These are phyloP conservation scores for pig (Sus scrofa) DNA, from an alignment of 2,113 vertebrate genomes.

Conservation along the genomic window DNA sequence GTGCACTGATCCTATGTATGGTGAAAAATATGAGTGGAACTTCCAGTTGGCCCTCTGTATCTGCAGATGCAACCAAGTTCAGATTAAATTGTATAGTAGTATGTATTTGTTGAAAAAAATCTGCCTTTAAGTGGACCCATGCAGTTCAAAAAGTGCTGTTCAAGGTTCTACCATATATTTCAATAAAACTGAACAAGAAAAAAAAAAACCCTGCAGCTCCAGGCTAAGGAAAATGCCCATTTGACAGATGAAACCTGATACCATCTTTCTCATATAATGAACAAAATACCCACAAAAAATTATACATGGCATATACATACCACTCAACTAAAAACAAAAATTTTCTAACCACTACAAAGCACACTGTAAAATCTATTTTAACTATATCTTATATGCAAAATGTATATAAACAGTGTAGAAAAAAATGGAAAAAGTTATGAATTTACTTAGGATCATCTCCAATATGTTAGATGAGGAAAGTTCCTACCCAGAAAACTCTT, in stretches of 20 bases:
- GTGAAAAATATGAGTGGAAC: too few species aligned
- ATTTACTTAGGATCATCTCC: constrained; percentile 35
- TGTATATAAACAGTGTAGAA: neutral
- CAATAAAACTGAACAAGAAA: neutral
- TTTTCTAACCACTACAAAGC: constrained; percentile 62
- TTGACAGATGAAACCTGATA: neutral
- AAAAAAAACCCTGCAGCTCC: neutral
- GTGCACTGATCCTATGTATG: too few species aligned
- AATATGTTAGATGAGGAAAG: constrained; percentile 55
- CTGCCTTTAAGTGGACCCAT: too few species aligned
- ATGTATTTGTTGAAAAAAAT: too few species aligned
- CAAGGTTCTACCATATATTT: neutral
- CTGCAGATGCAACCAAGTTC: too few species aligned
- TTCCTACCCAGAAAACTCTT: constrained; percentile 27
- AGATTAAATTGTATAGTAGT: too few species aligned
- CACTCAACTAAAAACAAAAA: neutral
- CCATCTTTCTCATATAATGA: constrained; percentile 37
- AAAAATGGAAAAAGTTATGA: neutral
- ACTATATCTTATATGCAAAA: constrained; percentile 38
- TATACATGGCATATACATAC: neutral
- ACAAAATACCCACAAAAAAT: constrained; percentile 17
- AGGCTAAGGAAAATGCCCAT: neutral
- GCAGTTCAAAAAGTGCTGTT: too few species aligned
- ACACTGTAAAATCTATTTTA: constrained; percentile 39
- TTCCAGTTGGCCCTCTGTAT: too few species aligned